Conservation (phyloP, 1,140 invertebrate species). For the Drosophila trapezifrons region DNA sequence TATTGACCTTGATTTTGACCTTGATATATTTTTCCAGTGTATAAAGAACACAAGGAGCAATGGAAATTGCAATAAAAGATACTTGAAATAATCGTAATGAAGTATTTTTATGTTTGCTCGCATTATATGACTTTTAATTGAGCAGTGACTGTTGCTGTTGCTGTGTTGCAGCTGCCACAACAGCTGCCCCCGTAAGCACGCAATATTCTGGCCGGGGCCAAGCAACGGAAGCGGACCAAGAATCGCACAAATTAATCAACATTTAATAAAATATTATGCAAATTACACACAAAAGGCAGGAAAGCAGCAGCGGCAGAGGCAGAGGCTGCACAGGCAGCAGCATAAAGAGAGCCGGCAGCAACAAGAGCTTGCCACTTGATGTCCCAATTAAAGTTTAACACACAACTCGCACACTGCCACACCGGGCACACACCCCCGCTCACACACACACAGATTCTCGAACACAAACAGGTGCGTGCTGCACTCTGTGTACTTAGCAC, state of each 20-base stretch:
- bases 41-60: neutral
- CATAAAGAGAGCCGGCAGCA: constrained; percentile 33
- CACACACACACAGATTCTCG: constrained; percentile 8
- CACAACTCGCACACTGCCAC: constrained; percentile 31
- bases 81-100: constrained; percentile 52
- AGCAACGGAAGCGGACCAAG: constrained; percentile 32
- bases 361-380: constrained; percentile 69
- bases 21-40: neutral
- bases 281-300: constrained; percentile 55
- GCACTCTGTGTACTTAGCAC: constrained; percentile 70
- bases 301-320: constrained; percentile 13
- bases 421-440: constrained; percentile 15
- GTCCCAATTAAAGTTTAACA: constrained; percentile 79
- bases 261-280: constrained; percentile 81
- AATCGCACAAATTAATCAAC: constrained; percentile 73
- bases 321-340: constrained; percentile 13
- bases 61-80: constrained; percentile 52
- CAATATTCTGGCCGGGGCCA: constrained; percentile 49
- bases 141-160: constrained; percentile 40
- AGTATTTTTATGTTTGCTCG: constrained; percentile 54
- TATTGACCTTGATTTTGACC: neutral
- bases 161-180: constrained; percentile 49
- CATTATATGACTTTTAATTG: constrained; percentile 75
- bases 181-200: constrained; percentile 68
- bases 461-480: constrained; percentile 60